A percentile compares a stretch with the other conserved stretches of the same genome.
Conservation (phyloP, 2,113 vertebrate species). For the Coryphaenoides rupestris region DNA sequence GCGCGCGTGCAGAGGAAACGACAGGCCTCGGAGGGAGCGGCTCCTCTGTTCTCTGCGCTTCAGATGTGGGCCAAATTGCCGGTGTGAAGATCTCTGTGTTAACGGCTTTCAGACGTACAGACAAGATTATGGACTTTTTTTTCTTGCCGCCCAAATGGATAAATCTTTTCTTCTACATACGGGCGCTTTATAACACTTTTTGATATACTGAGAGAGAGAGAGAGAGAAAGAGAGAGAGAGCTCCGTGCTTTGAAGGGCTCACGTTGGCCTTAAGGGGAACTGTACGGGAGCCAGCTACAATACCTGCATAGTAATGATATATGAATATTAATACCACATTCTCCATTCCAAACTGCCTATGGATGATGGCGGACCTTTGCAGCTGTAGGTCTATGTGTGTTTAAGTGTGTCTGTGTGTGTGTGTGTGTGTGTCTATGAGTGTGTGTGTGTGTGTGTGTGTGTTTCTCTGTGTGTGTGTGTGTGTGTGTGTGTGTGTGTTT, state of each 20-base stretch:
- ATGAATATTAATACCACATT: slow-evolving; percentile 58
- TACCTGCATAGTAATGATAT: slow-evolving; percentile 51
- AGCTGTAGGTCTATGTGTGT: slow-evolving; percentile 15
- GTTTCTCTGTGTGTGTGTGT: not conserved
- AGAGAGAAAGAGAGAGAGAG: slow-evolving; percentile 27
- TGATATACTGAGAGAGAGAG: slow-evolving; percentile 42
- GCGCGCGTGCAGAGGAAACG: not conserved
- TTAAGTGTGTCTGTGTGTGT: slow-evolving; percentile 1
- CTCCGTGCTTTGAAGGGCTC: slow-evolving; percentile 57
- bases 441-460: slow-evolving; percentile 12
- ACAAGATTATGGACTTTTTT: slow-evolving; percentile 16
- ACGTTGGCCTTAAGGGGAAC: slow-evolving; percentile 53
- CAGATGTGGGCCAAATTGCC: not conserved
- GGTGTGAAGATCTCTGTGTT: slow-evolving; percentile 35
- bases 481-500: not conserved
- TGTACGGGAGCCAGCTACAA: slow-evolving; percentile 29
- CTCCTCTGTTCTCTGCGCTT: slow-evolving; percentile 15
- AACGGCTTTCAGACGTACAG: slow-evolving; percentile 32
- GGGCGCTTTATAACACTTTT: slow-evolving; percentile 44
- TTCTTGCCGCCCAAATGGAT: no score
- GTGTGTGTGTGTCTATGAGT: not conserved
- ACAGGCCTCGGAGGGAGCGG: not conserved
- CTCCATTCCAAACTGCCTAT: slow-evolving; percentile 36
- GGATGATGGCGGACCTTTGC: slow-evolving; percentile 44
- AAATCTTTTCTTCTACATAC: slow-evolving; percentile 24